Base-by-base conservation (phyloP, 2,113 vertebrate genomes). In the Ceratotherium simum region DNA sequence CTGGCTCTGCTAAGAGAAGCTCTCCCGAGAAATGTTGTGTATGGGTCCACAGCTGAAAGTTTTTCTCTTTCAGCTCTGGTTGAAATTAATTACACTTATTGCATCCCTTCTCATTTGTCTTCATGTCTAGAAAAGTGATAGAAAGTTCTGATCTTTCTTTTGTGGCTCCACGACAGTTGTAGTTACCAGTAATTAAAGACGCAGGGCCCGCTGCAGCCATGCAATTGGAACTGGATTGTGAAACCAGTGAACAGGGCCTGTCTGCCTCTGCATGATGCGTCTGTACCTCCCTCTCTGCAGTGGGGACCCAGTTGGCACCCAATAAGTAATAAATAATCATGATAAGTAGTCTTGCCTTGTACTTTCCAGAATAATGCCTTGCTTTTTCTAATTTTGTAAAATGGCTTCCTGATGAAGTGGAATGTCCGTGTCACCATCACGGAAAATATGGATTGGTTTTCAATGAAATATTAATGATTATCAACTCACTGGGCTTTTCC, bases 241-340 rank as follows among this genome's bases (percentile, higher is more conserved):
- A 69, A 48, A 69, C 64, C 84, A 83, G 91, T 3, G 79, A 90
- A n/a, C 67, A 85, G 91, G 89, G 92, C 86, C 82, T 0, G 10
- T 36, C 72, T 46, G 56, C 75, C 13, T 76, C 92, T 13, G 36
- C 0, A 0, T 0, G 13, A n/a, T 8, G 64, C 81, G 78, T 88
- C 58, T 60, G 14, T 62, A 23, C 72, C 70, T 69, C 79, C 64
- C 48, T 88, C n/a, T 93, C 94, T 31, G n/a, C 0, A 2, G 56
- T 33, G 23, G 90, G 90, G 69, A 80, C 92, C 92, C 93, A 36
- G 56, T 70, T 92, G 96, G 90, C 90, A 82, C 92, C 90, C 97
- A 89, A 36, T 67, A 73, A 94, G 92, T 86, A 90, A 98, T 98
- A 96, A 98, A 98, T 98, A 97, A 96, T 93, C 65, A 85, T 98